phyloP scores from a whole-genome alignment of 23 tunicate genomes.

The Botrylloides violaceus region DNA sequence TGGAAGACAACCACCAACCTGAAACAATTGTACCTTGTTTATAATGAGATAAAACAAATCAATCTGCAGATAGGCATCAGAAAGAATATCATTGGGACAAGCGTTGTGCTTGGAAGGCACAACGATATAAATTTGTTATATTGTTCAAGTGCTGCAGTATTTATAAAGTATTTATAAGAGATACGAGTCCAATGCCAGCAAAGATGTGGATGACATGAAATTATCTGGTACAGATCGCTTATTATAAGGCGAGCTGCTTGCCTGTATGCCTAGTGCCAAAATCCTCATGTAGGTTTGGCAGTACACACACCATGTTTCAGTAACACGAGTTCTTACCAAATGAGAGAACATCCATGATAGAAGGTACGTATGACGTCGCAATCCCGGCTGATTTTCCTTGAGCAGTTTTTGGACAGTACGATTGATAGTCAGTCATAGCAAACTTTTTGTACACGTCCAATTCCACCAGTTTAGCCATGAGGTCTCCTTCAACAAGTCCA shows the following conservation, averaged over 20 bases:
- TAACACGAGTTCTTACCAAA: too few relatives aligned
- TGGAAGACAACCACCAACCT: constrained; percentile 48
- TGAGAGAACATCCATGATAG: constrained; percentile 15
- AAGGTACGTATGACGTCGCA: constrained; percentile 20
- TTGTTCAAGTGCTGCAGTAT: too few relatives aligned
- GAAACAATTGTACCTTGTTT: not conserved
- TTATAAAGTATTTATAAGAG: too few relatives aligned
- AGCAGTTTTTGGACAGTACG: constrained; percentile 32
- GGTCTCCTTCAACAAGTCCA: constrained; percentile 43
- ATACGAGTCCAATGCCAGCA: too few relatives aligned
- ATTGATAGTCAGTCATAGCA: constrained; percentile 44
- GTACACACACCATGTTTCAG: too few relatives aligned
- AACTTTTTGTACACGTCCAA: constrained; percentile 14
- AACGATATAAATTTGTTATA: not conserved
- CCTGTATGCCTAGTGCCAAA: too few relatives aligned
- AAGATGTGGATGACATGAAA: too few relatives aligned
- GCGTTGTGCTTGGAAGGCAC: not conserved
- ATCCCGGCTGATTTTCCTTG: constrained; percentile 22
- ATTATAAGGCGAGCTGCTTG: too few relatives aligned
- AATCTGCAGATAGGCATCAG: not conserved
- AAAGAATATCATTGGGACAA: not conserved
- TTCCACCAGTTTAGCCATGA: constrained; percentile 32
- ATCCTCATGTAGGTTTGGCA: too few relatives aligned
- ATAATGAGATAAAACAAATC: not conserved
- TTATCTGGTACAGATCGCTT: too few relatives aligned